Conservation (phyloP, 1,140 invertebrate species). For the Temnothorax nylanderi region DNA sequence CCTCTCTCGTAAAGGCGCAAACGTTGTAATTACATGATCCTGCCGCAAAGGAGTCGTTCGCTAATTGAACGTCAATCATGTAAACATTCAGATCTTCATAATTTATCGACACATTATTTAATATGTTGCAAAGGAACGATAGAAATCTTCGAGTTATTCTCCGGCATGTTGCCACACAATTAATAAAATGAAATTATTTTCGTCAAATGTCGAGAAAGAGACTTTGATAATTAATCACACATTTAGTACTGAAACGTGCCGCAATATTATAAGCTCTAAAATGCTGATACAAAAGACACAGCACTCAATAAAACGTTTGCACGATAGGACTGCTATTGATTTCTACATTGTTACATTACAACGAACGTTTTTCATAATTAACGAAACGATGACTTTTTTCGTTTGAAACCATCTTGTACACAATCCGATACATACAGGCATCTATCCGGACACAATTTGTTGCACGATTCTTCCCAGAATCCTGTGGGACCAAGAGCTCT, state of each 20-base stretch:
- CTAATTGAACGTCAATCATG: conserved; percentile 22
- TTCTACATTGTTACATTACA: too few species aligned
- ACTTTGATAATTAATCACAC: conserved; percentile 8
- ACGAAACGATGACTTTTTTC: background rate
- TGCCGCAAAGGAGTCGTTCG: background rate
- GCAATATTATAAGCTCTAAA: background rate
- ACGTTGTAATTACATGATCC: conserved; percentile 19
- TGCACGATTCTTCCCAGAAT: conserved; percentile 71
- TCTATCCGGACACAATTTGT: conserved; percentile 58
- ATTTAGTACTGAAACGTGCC: background rate
- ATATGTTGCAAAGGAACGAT: background rate
- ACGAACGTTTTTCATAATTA: background rate
- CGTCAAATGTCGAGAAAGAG: background rate
- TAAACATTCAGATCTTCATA: background rate
- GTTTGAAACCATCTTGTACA: too few species aligned
- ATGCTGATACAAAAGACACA: background rate
- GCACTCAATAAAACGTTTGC: background rate
- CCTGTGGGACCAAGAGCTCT: conserved; percentile 56
- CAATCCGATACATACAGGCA: background rate
- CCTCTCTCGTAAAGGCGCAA: background rate
- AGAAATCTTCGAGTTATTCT: background rate
- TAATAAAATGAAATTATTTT: conserved; percentile 21
- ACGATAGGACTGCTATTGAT: background rate
- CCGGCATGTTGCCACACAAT: background rate
- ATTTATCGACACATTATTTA: conserved; percentile 9